phyloP scores from a whole-genome alignment of 1,140 invertebrate species.

The Akabosia matsudoensis region DNA sequence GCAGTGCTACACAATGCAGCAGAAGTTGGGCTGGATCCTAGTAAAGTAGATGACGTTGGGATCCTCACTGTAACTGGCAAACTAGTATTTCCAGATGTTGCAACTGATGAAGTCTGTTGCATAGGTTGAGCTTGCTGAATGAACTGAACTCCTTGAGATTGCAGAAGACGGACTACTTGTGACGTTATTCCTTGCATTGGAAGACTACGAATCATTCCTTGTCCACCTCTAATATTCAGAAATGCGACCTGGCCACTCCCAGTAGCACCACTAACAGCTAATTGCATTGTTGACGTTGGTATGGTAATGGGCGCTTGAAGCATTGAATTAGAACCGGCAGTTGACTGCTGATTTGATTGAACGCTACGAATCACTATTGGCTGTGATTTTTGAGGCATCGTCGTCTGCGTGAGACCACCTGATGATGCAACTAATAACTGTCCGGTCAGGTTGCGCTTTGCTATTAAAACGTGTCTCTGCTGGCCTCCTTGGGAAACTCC shows the following conservation, averaged over 20 bases:
- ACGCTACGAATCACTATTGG: slow-evolving; percentile 12
- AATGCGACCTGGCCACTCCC: neutral
- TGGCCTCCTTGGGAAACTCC: neutral
- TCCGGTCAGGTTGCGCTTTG: slow-evolving; percentile 34
- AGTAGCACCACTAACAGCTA: neutral
- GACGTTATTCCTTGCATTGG: slow-evolving; percentile 4
- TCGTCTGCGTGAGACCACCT: neutral
- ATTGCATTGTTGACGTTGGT: slow-evolving; percentile 8
- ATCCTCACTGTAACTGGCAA: slow-evolving; percentile 37
- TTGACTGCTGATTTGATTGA: neutral
- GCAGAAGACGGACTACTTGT: slow-evolving; percentile 39
- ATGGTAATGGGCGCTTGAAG: neutral
- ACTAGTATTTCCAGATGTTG: slow-evolving; percentile 17
- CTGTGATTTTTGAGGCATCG: neutral
- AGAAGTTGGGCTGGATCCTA: slow-evolving; percentile 6
- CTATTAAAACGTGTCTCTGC: slow-evolving; percentile 37
- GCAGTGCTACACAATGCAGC: slow-evolving; percentile 32
- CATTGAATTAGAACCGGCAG: neutral
- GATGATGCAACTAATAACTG: slow-evolving; percentile 14
- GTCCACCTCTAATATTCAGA: slow-evolving; percentile 7
- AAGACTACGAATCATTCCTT: neutral
- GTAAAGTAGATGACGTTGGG: slow-evolving; percentile 29
- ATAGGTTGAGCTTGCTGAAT: slow-evolving; percentile 22
- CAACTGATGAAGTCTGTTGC: neutral
- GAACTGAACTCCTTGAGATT: slow-evolving; percentile 35